Evolutionary conservation across 2,888 invertebrate species (phyloP).

Genomic region (Leptura quadrifasciata): DNA sequence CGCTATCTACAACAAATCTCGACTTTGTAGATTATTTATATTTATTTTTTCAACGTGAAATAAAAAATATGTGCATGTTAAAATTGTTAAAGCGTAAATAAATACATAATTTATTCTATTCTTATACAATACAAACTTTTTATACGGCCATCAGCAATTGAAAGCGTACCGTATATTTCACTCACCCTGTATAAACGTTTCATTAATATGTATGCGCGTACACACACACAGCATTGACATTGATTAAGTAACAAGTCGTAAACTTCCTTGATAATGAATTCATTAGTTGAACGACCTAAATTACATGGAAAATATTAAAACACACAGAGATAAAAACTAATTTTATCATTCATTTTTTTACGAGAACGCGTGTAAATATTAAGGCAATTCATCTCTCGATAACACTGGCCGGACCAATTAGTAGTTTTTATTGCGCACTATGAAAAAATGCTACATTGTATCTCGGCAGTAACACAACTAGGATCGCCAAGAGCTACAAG

Average conservation of each 20-base stretch:
- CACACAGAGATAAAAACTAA: neutral
- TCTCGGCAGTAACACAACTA: neutral
- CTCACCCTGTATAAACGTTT: neutral
- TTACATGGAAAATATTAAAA: neutral
- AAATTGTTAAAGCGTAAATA: too few relatives aligned
- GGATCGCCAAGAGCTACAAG: neutral
- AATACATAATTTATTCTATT: too few relatives aligned
- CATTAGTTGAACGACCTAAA: slow-evolving; percentile 20
- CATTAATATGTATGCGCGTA: slow-evolving; percentile 3
- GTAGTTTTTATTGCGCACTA: neutral
- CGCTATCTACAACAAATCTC: too few relatives aligned
- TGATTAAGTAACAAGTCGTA: slow-evolving; percentile 29
- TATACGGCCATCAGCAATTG: neutral
- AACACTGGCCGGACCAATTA: neutral
- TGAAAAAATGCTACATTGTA: neutral
- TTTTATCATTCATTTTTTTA: neutral
- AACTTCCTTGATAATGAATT: slow-evolving; percentile 22
- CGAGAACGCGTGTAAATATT: neutral
- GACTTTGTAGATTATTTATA: too few relatives aligned
- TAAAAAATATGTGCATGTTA: too few relatives aligned
- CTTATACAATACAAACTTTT: neutral
- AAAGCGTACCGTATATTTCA: neutral
- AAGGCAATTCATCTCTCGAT: neutral
- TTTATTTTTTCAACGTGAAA: too few relatives aligned
- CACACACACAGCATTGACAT: slow-evolving; percentile 23